Evolutionary conservation across 2,888 invertebrate species (phyloP).

Genomic region (Parapristionchus giblindavisi): DNA sequence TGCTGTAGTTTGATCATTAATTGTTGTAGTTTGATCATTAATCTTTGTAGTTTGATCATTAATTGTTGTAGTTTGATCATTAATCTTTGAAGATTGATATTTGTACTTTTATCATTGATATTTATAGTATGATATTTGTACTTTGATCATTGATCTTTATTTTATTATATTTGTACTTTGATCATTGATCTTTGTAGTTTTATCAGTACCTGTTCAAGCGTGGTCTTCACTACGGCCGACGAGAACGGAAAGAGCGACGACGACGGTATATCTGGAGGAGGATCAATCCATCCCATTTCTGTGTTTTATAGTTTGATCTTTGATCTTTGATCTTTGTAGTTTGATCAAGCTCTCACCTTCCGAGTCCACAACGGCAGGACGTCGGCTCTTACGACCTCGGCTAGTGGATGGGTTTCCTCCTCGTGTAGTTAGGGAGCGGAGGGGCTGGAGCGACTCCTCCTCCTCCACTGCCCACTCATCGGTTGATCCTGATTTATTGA

Average conservation of each 20-base stretch:
- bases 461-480: background rate
- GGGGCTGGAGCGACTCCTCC: background rate
- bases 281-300: too few relatives aligned
- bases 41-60: background rate
- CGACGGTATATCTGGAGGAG: constrained; percentile 11
- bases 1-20: constrained; percentile 12
- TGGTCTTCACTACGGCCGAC: constrained; percentile 9
- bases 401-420: background rate
- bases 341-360: too few relatives aligned
- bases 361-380: too few relatives aligned
- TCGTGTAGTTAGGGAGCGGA: background rate
- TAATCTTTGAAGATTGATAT: too few relatives aligned
- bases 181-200: background rate
- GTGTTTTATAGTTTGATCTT: too few relatives aligned
- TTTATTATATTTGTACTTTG: background rate
- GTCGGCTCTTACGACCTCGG: too few relatives aligned
- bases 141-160: background rate
- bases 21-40: background rate
- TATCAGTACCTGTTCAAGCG: background rate
- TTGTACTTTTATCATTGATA: background rate
- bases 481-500: background rate
- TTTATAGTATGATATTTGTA: background rate
- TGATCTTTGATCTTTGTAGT: too few relatives aligned
- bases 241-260: constrained; percentile 13
- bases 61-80: background rate